Evolutionary conservation across 2,888 invertebrate genomes (phyloP).

Genomic region (Cremastinae sp.): DNA sequence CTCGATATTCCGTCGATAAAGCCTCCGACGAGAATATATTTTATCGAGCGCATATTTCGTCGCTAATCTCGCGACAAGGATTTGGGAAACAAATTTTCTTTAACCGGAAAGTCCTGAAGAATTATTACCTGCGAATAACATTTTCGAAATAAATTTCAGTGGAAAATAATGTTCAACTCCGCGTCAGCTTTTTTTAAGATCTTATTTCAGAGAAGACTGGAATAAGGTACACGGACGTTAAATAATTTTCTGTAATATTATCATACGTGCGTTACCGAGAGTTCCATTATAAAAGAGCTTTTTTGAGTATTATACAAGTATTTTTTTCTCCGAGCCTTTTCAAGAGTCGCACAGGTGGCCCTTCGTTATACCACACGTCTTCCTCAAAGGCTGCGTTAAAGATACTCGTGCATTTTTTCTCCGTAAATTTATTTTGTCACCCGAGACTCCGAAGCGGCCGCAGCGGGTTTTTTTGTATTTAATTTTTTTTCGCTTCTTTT

Average conservation of each 20-base stretch:
- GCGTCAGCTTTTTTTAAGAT: too few species aligned
- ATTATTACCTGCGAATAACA: too few species aligned
- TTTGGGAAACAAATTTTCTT: too few species aligned
- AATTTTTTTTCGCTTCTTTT: slow-evolving; percentile 17
- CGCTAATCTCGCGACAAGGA: slow-evolving; percentile 18
- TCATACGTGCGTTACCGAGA: slow-evolving; percentile 44
- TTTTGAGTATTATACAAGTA: background rate
- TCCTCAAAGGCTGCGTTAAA: slow-evolving; percentile 49
- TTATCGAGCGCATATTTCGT: background rate
- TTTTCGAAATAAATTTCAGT: slow-evolving; percentile 43
- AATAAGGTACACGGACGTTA: too few species aligned
- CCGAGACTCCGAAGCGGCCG: slow-evolving; percentile 53
- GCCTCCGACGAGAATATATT: background rate
- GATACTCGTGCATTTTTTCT: slow-evolving; percentile 35
- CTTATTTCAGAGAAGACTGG: too few species aligned
- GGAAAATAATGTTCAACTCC: too few species aligned
- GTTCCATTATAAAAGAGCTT: slow-evolving; percentile 46
- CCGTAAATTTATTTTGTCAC: slow-evolving; percentile 53
- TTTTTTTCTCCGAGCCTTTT: background rate
- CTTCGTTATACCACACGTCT: slow-evolving; percentile 28
- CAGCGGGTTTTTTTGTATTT: slow-evolving; percentile 41
- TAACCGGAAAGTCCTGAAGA: too few species aligned
- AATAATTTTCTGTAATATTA: background rate
- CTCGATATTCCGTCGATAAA: background rate
- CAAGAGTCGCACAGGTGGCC: slow-evolving; percentile 1